phyloP scores from a whole-genome alignment of 1,140 invertebrate species.

The Coenobita brevimanus region DNA sequence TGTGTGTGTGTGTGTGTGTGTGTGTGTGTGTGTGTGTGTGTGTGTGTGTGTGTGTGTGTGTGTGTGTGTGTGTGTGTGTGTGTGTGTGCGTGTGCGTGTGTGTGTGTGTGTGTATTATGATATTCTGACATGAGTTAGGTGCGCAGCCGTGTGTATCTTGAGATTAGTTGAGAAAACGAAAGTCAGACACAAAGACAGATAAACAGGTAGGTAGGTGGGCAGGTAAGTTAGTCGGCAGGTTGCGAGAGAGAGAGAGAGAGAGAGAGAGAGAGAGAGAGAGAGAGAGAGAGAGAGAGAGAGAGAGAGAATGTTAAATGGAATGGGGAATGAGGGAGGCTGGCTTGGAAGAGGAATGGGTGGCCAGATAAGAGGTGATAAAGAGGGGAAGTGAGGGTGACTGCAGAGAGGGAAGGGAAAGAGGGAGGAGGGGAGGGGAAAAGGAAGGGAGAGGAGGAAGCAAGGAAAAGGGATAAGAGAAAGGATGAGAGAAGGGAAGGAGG shows the following conservation, averaged over 20 bases:
- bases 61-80: slow-evolving; percentile 29
- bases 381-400: not conserved
- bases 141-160: not conserved
- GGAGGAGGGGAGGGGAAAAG: not conserved
- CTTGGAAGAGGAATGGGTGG: not conserved
- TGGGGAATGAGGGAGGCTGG: too few species aligned
- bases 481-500: not conserved
- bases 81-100: slow-evolving; percentile 19
- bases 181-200: too few species aligned
- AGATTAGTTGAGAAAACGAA: not conserved
- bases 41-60: slow-evolving; percentile 39
- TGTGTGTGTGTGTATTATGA: not conserved
- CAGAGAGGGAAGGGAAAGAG: not conserved
- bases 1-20: slow-evolving; percentile 5
- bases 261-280: not conserved
- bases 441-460: not conserved
- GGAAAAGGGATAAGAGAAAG: not conserved
- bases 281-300: not conserved
- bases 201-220: too few species aligned
- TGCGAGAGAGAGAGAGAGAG: too few species aligned
- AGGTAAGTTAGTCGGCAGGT: too few species aligned
- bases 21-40: slow-evolving; percentile 28
- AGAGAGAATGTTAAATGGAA: not conserved
- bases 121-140: not conserved
- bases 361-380: not conserved